Conservation (phyloP, 1,140 invertebrate genomes). For the Theocolax elegans region DNA sequence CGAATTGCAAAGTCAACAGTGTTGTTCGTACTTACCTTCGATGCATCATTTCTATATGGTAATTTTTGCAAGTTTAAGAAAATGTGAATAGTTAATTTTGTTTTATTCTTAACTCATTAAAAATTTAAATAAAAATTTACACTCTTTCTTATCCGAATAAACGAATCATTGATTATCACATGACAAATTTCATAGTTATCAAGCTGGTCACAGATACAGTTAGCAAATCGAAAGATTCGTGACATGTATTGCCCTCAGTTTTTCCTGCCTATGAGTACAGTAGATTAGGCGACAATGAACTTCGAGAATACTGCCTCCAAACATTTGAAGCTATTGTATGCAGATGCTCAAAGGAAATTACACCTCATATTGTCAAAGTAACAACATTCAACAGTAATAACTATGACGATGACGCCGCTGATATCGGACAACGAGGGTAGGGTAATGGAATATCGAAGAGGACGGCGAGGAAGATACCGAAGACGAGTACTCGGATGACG, state of each 20-base stretch:
- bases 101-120: no score
- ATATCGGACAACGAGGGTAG: constrained; percentile 74
- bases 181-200: constrained; percentile 77
- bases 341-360: constrained; percentile 95
- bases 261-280: no score
- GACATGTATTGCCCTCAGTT: constrained; percentile 85
- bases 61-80: no score
- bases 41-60: constrained; percentile 96
- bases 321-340: constrained; percentile 96
- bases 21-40: constrained; percentile 95
- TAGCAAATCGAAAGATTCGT: constrained; percentile 93
- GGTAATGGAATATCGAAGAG: constrained; percentile 74
- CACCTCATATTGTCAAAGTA: constrained; percentile 87
- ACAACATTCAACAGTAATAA: constrained; percentile 87
- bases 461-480: constrained; percentile 84
- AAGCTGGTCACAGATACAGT: constrained; percentile 94
- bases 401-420: constrained; percentile 86
- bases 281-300: constrained; percentile 91
- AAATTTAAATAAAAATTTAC: constrained; percentile 64
- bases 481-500: constrained; percentile 97
- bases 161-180: constrained; percentile 45
- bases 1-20: constrained; percentile 78
- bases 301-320: constrained; percentile 91
- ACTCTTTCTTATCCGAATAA: no score
- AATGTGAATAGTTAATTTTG: no score